phyloP scores from a whole-genome alignment of 2,888 invertebrate genomes.

The Lamproptera curius region DNA sequence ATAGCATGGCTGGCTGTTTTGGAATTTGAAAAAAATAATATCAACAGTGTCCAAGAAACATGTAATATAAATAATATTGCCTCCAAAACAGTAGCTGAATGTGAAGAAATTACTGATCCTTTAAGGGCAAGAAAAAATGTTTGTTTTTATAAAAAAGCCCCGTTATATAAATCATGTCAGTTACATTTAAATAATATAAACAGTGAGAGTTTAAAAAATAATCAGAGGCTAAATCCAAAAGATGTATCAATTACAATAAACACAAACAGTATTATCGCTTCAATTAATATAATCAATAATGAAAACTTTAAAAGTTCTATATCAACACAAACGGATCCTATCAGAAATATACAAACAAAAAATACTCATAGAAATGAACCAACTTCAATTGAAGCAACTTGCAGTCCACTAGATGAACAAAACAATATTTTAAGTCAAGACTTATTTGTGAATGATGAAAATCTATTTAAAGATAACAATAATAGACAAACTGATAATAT shows the following conservation, averaged over 20 bases:
- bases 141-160: conserved; percentile 51
- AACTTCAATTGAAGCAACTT: background rate
- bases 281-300: conserved; percentile 41
- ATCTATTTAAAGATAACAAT: conserved; percentile 3
- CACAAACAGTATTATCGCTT: conserved; percentile 38
- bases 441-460: conserved; percentile 29
- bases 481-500: background rate
- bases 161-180: conserved; percentile 39
- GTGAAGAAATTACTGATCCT: background rate
- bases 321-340: conserved; percentile 46
- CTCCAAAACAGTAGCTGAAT: background rate
- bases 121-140: conserved; percentile 34
- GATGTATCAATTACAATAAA: conserved; percentile 49
- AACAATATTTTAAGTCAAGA: conserved; percentile 31
- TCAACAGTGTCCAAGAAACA: background rate
- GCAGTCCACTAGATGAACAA: too few species aligned
- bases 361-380: too few species aligned
- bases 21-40: conserved; percentile 36
- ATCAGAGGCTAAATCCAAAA: conserved; percentile 22
- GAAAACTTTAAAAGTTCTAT: conserved; percentile 25
- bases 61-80: background rate
- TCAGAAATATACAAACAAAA: background rate
- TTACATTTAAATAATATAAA: conserved; percentile 13
- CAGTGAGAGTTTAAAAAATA: background rate
- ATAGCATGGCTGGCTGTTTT: conserved; percentile 51